Conservation (phyloP, 2,888 invertebrate species). For the Sminthurinus aureus region DNA sequence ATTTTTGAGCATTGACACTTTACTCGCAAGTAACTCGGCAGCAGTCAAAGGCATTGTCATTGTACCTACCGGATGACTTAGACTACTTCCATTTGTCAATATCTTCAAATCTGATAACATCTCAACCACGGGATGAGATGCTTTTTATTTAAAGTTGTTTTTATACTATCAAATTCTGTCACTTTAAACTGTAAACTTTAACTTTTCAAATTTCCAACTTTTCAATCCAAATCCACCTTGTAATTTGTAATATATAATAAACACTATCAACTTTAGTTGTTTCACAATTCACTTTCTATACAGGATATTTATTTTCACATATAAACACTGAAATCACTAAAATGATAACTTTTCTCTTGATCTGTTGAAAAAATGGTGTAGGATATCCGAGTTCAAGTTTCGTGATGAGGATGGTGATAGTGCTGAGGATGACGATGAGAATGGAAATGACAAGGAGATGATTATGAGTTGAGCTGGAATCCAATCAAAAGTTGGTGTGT, state of each 20-base stretch:
- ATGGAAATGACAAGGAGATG: neutral
- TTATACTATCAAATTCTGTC: too few relatives aligned
- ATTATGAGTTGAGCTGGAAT: neutral
- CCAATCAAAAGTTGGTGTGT: neutral
- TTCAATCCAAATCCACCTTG: too few relatives aligned
- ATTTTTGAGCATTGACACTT: slow-evolving; percentile 32
- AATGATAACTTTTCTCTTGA: neutral
- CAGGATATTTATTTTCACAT: too few relatives aligned
- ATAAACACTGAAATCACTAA: too few relatives aligned
- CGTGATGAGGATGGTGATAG: neutral
- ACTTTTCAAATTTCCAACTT: too few relatives aligned
- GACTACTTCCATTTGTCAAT: neutral
- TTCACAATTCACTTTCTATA: too few relatives aligned
- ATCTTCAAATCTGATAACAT: slow-evolving; percentile 58
- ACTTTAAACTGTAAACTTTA: too few relatives aligned
- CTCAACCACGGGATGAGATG: slow-evolving; percentile 9
- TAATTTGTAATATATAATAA: too few relatives aligned
- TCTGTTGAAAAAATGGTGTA: neutral
- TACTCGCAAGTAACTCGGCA: slow-evolving; percentile 5
- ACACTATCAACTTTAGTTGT: too few relatives aligned
- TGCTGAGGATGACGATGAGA: too few relatives aligned
- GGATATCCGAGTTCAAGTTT: neutral
- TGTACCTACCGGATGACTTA: slow-evolving; percentile 41
- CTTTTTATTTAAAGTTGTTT: too few relatives aligned
- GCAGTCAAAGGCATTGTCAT: slow-evolving; percentile 6